Base-by-base conservation (phyloP, 2,113 vertebrate genomes). In the Chaenogobius annularis region DNA sequence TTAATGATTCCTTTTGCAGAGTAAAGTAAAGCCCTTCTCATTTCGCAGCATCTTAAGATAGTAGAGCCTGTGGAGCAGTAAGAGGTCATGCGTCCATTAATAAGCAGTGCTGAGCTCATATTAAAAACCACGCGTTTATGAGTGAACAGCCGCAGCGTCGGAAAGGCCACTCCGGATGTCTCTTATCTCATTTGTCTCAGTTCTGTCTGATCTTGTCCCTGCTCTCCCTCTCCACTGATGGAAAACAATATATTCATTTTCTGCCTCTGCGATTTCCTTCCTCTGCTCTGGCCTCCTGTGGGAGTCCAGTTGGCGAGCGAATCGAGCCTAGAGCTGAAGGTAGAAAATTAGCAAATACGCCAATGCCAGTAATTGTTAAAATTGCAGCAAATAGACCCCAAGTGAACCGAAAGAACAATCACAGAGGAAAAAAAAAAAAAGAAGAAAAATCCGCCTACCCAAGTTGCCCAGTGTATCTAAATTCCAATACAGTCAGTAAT, bases 401-500 rank as follows among this genome's bases (percentile, higher is more conserved):
- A 80, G 88, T 87, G 88, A 83, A 79, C 81, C 59, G 77, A 69
- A 75, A 69, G n/a, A 86, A 88, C 73, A 83, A 82, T 82, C 74
- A 58, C 12, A 58, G 23, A 19, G 26, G 4, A 4, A 31, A 4
- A 31, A 4, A 31, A 31, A 31, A 31, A 31, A 31, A 31, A 40
- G 6, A 58, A 58, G 14, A 56, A 81, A 81, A 89, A 90, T 82
- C 77, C 82, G 75, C 72, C 78, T 61, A 76, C 79, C 74, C 62
- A 77, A 70, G 77, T 58, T 26, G 55, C 73, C 64, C 70, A 77
- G 86, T 87, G 91, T 87, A 86, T 89, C 87, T 87, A 82, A 83
- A 91, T 86, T 90, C 86, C 84, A 86, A 78, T 87, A 74, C 80
- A 83, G 73, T 85, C 87, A 88, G 90, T 90, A 90, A 89, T 91